These are phyloP conservation scores for Drosophila pandora DNA, from an alignment of 1,140 invertebrate genomes.

Conservation along the genomic window DNA sequence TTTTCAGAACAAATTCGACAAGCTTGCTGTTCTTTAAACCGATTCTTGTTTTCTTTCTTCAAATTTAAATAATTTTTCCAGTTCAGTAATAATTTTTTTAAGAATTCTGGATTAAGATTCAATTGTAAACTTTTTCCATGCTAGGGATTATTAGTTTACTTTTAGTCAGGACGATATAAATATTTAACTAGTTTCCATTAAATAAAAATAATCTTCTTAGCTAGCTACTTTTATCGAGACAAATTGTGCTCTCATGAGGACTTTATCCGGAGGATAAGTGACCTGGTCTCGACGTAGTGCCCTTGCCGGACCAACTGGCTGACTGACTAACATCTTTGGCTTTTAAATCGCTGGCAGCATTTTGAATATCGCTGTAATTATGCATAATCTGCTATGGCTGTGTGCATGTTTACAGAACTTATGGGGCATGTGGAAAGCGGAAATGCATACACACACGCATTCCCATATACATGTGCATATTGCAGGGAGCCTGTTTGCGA, in stretches of 20 bases:
- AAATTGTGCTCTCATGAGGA: not conserved
- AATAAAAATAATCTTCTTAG: not conserved
- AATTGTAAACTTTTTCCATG: not conserved
- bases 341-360: slow-evolving; percentile 16
- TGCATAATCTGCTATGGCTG: slow-evolving; percentile 38
- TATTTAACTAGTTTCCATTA: not conserved
- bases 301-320: slow-evolving; percentile 19
- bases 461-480: slow-evolving; percentile 4
- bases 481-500: not conserved
- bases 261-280: not conserved
- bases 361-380: slow-evolving; percentile 44
- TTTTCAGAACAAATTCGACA: not conserved
- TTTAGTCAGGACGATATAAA: not conserved
- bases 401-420: slow-evolving; percentile 5
- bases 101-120: not conserved
- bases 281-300: slow-evolving; percentile 6
- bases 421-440: slow-evolving; percentile 24
- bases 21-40: not conserved
- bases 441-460: slow-evolving; percentile 53
- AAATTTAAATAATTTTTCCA: too few species aligned
- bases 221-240: not conserved
- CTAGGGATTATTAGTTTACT: not conserved
- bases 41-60: not conserved
- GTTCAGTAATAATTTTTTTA: too few species aligned
- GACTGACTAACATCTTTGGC: slow-evolving; percentile 31